Conservation (phyloP, 2,797 vertebrate species). For the Parauchenoglanis punctatus region DNA sequence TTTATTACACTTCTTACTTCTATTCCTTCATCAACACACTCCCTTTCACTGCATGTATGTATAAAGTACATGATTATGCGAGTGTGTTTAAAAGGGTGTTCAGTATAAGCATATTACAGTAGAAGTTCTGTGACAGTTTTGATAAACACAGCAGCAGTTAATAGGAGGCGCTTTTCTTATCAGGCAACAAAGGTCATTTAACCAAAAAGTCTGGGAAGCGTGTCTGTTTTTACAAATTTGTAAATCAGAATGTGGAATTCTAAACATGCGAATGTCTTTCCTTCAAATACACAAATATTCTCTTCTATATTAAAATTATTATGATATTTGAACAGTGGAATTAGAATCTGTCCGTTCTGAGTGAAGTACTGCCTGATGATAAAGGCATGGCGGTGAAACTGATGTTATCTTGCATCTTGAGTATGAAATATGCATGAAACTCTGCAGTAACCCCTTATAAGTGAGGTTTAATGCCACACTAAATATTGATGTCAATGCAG, state of each 20-base stretch:
- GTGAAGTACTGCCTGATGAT: background rate
- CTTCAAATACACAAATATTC: background rate
- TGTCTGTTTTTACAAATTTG: background rate
- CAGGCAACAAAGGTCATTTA: background rate
- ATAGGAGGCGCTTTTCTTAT: background rate
- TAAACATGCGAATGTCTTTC: background rate
- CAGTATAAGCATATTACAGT: background rate
- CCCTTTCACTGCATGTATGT: too few relatives aligned
- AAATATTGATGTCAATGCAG: conserved; percentile 16
- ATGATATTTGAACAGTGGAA: background rate
- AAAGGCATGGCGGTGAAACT: conserved; percentile 2
- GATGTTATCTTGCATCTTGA: background rate
- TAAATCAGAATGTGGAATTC: background rate
- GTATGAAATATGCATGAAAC: conserved; percentile 42
- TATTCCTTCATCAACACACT: too few relatives aligned
- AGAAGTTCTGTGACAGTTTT: background rate
- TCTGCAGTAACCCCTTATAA: conserved; percentile 27
- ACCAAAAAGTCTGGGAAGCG: too few relatives aligned
- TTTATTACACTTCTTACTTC: too few relatives aligned
- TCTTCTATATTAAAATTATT: background rate
- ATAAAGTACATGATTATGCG: too few relatives aligned
- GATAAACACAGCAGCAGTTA: background rate
- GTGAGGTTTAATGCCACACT: conserved; percentile 19
- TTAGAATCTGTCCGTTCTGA: background rate
- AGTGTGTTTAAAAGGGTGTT: background rate